These are phyloP conservation scores for Myotis daubentonii DNA, from an alignment of 2,797 vertebrate species.

Conservation along the genomic window DNA sequence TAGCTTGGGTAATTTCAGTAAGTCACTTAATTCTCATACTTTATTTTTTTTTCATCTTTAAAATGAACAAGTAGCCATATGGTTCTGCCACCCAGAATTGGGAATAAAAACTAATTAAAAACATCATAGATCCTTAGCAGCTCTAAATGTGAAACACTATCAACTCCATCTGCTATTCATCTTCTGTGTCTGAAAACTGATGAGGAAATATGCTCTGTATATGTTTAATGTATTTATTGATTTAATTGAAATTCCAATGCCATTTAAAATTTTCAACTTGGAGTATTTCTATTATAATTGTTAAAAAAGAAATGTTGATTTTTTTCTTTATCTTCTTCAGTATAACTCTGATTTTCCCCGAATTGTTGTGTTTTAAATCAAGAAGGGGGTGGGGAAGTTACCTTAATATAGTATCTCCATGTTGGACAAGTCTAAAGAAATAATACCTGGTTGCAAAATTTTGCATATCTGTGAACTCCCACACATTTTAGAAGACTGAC, in stretches of 20 bases:
- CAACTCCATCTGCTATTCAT: slow-evolving; percentile 38
- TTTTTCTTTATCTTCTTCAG: slow-evolving; percentile 28
- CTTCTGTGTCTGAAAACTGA: slow-evolving; percentile 39
- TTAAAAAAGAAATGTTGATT: neutral
- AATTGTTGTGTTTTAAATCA: slow-evolving; percentile 32
- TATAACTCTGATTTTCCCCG: neutral
- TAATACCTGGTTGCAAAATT: slow-evolving; percentile 1
- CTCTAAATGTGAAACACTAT: slow-evolving; percentile 55
- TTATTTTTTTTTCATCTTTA: slow-evolving; percentile 65
- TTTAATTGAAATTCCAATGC: slow-evolving; percentile 44
- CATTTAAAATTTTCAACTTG: slow-evolving; percentile 48
- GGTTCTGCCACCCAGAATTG: slow-evolving; percentile 49
- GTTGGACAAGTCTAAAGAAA: slow-evolving; percentile 6
- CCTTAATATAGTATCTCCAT: neutral
- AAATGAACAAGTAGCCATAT: slow-evolving; percentile 67
- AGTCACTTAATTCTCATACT: slow-evolving; percentile 57
- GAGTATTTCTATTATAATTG: slow-evolving; percentile 43
- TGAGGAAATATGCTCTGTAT: slow-evolving; percentile 52
- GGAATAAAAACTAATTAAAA: slow-evolving; percentile 67
- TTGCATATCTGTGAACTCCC: neutral
- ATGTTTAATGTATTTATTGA: slow-evolving; percentile 16
- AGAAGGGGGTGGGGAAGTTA: neutral
- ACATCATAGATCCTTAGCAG: slow-evolving; percentile 30
- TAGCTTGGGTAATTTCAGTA: slow-evolving; percentile 60
- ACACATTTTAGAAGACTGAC: slow-evolving; percentile 14